These are phyloP conservation scores for Chrysomela aeneicollis DNA, from an alignment of 2,888 invertebrate species.

Conservation along the genomic window DNA sequence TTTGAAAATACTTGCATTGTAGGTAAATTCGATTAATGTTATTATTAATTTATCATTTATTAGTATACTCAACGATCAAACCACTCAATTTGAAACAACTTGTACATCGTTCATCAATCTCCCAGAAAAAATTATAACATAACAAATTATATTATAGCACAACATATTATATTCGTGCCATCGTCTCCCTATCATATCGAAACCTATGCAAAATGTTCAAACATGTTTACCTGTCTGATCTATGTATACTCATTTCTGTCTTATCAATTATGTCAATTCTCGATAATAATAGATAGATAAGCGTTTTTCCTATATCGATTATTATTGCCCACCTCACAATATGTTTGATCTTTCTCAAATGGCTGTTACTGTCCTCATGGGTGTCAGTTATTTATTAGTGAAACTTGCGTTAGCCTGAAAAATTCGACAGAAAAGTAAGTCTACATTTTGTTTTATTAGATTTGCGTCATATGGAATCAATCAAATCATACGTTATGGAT, in stretches of 20 bases:
- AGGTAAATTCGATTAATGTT: too few species aligned
- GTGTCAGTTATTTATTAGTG: not conserved
- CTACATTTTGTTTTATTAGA: not conserved
- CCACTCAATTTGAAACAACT: too few species aligned
- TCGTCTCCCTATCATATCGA: not conserved
- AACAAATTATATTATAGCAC: too few species aligned
- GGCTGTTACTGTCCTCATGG: not conserved
- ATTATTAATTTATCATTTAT: too few species aligned
- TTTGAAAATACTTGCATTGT: too few species aligned
- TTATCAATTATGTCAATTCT: constrained; percentile 36
- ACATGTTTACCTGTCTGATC: constrained; percentile 22
- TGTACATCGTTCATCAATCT: not conserved
- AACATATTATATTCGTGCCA: not conserved
- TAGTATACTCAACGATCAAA: too few species aligned
- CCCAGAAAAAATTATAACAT: not conserved
- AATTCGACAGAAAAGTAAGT: not conserved
- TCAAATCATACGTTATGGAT: too few species aligned
- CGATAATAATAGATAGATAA: constrained; percentile 25
- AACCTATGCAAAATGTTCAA: not conserved
- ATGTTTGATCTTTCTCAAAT: not conserved
- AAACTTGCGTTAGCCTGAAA: not conserved
- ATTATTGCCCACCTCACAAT: not conserved
- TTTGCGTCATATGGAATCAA: too few species aligned
- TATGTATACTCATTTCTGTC: constrained; percentile 21
- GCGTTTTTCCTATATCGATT: constrained; percentile 1